phyloP scores from a whole-genome alignment of 2,797 vertebrate species.

The Valencia hispanica region DNA sequence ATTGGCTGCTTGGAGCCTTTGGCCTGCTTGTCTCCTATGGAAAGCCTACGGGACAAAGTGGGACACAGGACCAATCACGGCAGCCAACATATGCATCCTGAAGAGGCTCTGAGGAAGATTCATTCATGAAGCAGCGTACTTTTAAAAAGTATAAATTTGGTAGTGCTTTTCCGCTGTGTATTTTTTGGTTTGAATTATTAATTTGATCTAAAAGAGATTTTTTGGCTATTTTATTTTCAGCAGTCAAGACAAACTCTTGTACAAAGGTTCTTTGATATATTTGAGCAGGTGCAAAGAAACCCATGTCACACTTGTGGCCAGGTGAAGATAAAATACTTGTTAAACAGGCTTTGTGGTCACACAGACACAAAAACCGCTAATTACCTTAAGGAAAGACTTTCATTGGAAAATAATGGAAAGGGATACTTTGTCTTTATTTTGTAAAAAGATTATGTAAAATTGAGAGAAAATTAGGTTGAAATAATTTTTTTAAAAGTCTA shows the following conservation, averaged over 20 bases:
- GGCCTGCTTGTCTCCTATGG: too few species aligned
- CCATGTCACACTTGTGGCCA: not conserved
- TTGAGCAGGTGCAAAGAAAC: not conserved
- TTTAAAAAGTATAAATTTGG: not conserved
- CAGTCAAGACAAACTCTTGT: too few species aligned
- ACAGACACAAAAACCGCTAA: not conserved
- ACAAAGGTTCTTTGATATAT: too few species aligned
- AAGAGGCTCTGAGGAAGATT: too few species aligned
- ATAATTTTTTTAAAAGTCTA: slow-evolving; percentile 24
- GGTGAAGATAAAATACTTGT: not conserved
- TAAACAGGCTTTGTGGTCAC: not conserved
- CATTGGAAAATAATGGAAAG: not conserved
- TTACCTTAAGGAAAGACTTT: not conserved
- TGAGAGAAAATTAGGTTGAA: not conserved
- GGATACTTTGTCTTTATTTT: slow-evolving; percentile 10
- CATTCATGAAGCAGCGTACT: too few species aligned
- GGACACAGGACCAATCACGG: too few species aligned
- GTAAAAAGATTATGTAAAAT: slow-evolving; percentile 6
- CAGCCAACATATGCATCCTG: too few species aligned
- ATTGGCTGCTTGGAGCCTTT: too few species aligned
- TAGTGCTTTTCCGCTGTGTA: not conserved
- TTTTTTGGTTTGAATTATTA: not conserved
- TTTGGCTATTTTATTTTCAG: not conserved
- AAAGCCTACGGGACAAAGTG: too few species aligned
- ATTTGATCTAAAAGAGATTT: not conserved